Percentiles rank a stretch among this genome's conserved stretches.
Conservation (phyloP, 2,797 vertebrate species). For the Chaenodraco wilsoni region DNA sequence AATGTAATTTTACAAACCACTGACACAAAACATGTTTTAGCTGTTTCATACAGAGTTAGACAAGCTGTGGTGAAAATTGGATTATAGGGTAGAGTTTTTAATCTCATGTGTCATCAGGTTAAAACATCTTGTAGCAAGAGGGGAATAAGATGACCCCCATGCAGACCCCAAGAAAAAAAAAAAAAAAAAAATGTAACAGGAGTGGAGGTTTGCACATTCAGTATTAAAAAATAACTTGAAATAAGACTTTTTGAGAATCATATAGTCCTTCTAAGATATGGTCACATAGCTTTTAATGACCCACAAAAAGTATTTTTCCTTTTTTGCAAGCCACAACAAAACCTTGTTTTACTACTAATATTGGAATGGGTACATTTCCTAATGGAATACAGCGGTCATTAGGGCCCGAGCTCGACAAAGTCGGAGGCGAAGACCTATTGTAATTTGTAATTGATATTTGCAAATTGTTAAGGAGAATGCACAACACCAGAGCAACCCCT, state of each 20-base stretch:
- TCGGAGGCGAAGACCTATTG: too few species aligned
- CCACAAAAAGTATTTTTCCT: constrained; percentile 3
- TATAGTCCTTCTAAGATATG: constrained; percentile 36
- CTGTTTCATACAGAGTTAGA: constrained; percentile 67
- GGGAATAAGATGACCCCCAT: constrained; percentile 57
- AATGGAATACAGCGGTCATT: background rate
- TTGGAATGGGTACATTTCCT: constrained; percentile 5
- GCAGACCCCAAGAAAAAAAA: constrained; percentile 46
- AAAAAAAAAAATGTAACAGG: constrained; percentile 14
- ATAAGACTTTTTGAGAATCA: constrained; percentile 55
- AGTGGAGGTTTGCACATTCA: constrained; percentile 39
- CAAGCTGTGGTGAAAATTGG: constrained; percentile 67
- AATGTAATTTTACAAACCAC: constrained; percentile 71
- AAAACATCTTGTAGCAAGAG: constrained; percentile 61
- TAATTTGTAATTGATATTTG: background rate
- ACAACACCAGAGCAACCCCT: background rate
- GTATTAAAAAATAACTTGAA: constrained; percentile 30
- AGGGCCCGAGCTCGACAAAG: too few species aligned
- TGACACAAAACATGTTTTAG: constrained; percentile 61
- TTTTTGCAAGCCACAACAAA: background rate
- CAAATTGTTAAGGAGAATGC: background rate
- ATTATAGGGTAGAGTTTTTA: constrained; percentile 74
- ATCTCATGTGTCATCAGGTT: constrained; percentile 71
- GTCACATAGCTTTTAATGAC: constrained; percentile 1
- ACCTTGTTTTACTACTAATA: background rate